Base-by-base conservation (phyloP, 1,140 invertebrate genomes). In the Drosophila ficusphila region DNA sequence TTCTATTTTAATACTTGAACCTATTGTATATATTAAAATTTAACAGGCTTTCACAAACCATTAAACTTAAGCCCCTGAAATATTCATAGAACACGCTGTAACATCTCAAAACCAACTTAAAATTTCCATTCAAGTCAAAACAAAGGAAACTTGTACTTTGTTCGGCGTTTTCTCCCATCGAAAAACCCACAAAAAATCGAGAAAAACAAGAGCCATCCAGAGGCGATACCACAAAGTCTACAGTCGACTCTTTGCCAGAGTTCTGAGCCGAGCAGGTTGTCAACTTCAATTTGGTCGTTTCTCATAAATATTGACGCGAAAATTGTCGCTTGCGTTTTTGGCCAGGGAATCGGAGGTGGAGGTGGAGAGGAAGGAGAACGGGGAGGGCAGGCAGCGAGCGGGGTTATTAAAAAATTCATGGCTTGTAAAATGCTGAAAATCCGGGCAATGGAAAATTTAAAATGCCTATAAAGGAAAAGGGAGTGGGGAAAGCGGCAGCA, bases 321-420 rank as follows among this genome's bases (percentile, higher is more conserved):
- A 88, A 86, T 86, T 82, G 82, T 74, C 82, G 82, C 76, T 74
- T 65, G 61, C 82, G 72, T 75, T 83, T 76, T 76, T 62, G 52
- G 14, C 19, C 16, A 31, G 14, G 23, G 25, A 8, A 18, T 9
- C 3, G 9, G 1, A 39, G 27, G n/a, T n/a, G n/a, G n/a, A n/a
- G n/a, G n/a, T n/a, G n/a, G n/a, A n/a, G n/a, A n/a, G n/a, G n/a
- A n/a, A n/a, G n/a, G n/a, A n/a, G n/a, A n/a, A n/a, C 21, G 2
- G 21, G 21, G 16, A 4, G 29, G 5, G 8, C n/a, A 21, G 8
- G 29, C 8, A 16, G 23, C 18, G 25, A 46, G 47, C 27, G 14
- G 64, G 54, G 81, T 88, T 86, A 86, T 88, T 88, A 86, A 88
- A 88, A 86, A 82, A 86, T 86, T 88, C 82, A 86, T 86, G 82